These are phyloP conservation scores for Riptortus pedestris DNA, from an alignment of 1,140 invertebrate species.

Conservation along the genomic window DNA sequence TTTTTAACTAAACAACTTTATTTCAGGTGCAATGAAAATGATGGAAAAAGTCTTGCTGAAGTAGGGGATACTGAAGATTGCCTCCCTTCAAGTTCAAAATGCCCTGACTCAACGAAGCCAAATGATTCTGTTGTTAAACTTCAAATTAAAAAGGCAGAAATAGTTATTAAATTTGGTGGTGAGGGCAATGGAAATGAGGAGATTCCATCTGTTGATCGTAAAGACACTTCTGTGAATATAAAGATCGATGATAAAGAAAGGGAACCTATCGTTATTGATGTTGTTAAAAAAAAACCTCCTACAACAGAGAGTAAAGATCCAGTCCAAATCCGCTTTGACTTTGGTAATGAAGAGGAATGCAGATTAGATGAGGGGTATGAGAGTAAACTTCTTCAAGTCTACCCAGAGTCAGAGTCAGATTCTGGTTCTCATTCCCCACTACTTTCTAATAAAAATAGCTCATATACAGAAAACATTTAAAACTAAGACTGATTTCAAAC, in stretches of 20 bases:
- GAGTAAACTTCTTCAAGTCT: background rate
- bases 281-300: slow-evolving; percentile 29
- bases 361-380: slow-evolving; percentile 18
- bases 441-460: slow-evolving; percentile 26
- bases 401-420: slow-evolving; percentile 26
- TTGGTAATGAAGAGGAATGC: slow-evolving; percentile 26
- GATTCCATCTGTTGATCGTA: slow-evolving; percentile 14
- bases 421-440: slow-evolving; percentile 31
- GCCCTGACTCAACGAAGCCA: background rate
- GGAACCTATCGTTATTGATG: slow-evolving; percentile 31
- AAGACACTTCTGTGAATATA: slow-evolving; percentile 33
- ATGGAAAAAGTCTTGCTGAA: background rate
- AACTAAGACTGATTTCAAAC: slow-evolving; percentile 9
- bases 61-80: slow-evolving; percentile 1
- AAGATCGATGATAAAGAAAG: slow-evolving; percentile 32
- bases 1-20: too few relatives aligned
- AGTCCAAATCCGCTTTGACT: slow-evolving; percentile 32
- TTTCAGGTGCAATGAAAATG: slow-evolving; percentile 15
- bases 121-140: slow-evolving; percentile 33
- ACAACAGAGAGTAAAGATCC: slow-evolving; percentile 25
- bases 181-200: slow-evolving; percentile 16
- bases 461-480: slow-evolving; percentile 9
- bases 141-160: slow-evolving; percentile 35
- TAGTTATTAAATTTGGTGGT: slow-evolving; percentile 34
- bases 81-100: background rate